Evolutionary conservation across 2,113 vertebrate species (phyloP).

Genomic region (Elanoides forficatus): DNA sequence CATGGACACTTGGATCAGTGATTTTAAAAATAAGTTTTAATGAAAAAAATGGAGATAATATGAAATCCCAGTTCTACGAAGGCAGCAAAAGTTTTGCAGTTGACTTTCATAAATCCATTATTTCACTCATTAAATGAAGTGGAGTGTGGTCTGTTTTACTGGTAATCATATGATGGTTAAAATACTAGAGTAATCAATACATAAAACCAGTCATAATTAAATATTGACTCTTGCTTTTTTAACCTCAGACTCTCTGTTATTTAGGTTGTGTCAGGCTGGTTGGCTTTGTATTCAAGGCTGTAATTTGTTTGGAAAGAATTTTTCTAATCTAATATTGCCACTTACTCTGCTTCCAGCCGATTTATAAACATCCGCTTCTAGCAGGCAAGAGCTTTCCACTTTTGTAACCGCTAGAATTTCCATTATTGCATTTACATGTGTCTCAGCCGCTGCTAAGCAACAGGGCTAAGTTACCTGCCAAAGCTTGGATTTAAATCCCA

Average conservation of each 20-base stretch:
- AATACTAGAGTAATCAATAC: neutral
- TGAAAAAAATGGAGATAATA: neutral
- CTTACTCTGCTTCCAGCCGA: neutral
- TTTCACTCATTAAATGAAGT: neutral
- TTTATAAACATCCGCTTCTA: slow-evolving; percentile 27
- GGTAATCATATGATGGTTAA: neutral
- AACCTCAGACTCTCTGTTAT: neutral
- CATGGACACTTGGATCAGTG: neutral
- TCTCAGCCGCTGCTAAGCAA: slow-evolving; percentile 69
- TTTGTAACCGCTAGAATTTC: slow-evolving; percentile 39
- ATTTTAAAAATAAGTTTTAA: neutral
- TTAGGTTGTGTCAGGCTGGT: neutral
- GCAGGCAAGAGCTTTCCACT: slow-evolving; percentile 39
- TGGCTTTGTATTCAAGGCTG: neutral
- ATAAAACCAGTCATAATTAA: neutral
- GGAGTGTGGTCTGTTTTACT: neutral
- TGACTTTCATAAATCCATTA: neutral
- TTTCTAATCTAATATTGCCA: slow-evolving; percentile 35
- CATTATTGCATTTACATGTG: slow-evolving; percentile 46
- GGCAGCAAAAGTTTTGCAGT: neutral
- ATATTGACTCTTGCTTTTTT: neutral
- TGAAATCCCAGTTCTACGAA: neutral
- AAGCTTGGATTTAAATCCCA: slow-evolving; percentile 27
- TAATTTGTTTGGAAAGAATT: slow-evolving; percentile 32
- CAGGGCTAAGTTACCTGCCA: slow-evolving; percentile 24